A percentile compares a stretch with the other conserved stretches of the same genome.
Conservation (phyloP, 2,113 vertebrate species). For the Alces alces region DNA sequence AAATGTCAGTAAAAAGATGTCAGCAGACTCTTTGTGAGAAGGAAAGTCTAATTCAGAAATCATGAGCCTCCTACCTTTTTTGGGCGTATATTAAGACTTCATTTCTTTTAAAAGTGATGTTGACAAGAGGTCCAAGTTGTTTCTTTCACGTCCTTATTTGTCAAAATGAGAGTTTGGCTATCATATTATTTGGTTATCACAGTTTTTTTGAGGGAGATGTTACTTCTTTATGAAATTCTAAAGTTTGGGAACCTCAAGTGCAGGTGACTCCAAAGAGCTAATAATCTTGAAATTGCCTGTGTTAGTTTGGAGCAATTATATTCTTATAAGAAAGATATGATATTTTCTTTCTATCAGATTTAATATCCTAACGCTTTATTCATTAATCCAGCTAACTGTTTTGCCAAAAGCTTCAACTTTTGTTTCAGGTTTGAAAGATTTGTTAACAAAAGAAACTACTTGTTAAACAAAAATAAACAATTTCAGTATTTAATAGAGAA, state of each 20-base stretch:
- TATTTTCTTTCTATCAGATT: neutral
- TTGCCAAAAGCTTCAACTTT: neutral
- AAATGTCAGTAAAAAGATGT: neutral
- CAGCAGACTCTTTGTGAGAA: neutral
- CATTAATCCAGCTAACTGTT: neutral
- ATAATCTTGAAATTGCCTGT: neutral
- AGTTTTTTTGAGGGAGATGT: neutral
- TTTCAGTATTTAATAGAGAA: neutral
- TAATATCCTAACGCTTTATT: neutral
- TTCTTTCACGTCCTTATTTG: neutral
- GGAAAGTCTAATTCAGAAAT: neutral
- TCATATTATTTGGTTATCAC: neutral
- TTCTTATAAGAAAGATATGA: neutral
- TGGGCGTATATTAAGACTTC: neutral
- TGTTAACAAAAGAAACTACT: neutral
- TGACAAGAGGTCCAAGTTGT: neutral
- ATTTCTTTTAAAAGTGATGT: neutral
- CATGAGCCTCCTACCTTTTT: neutral
- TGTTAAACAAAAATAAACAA: neutral
- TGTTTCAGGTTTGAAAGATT: neutral
- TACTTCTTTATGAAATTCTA: neutral
- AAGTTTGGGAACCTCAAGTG: neutral
- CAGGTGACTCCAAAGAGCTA: neutral
- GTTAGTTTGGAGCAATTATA: neutral
- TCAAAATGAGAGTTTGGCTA: neutral